phyloP scores from a whole-genome alignment of 2,113 vertebrate species.

The Octodon degus region DNA sequence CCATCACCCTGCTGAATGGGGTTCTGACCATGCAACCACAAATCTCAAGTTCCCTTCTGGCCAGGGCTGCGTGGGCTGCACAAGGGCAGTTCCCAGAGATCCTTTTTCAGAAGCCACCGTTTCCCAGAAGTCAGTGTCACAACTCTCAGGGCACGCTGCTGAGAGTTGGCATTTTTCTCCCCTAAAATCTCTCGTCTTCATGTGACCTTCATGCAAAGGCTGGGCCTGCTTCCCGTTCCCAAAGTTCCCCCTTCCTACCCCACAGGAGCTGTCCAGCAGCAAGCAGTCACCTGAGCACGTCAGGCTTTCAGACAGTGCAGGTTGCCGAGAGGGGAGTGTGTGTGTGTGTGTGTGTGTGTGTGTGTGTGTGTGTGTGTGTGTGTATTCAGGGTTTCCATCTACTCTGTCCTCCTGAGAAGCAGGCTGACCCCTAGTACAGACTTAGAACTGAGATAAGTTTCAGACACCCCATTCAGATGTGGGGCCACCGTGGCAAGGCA shows the following conservation, averaged over 20 bases:
- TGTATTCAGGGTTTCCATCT: not conserved
- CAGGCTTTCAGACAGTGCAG: not conserved
- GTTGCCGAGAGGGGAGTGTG: not conserved
- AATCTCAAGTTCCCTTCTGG: not conserved
- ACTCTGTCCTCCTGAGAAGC: not conserved
- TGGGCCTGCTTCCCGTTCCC: not conserved
- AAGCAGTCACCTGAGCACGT: accelerated
- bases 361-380: not conserved
- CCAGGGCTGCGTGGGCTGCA: not conserved
- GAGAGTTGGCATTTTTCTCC: not conserved
- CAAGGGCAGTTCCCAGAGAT: not conserved
- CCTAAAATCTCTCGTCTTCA: not conserved
- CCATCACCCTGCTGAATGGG: not conserved
- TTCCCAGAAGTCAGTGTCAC: not conserved
- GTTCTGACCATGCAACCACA: not conserved
- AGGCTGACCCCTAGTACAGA: not conserved
- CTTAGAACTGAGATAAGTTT: not conserved
- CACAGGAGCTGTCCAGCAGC: not conserved
- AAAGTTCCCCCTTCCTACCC: not conserved
- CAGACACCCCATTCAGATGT: no score
- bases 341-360: not conserved
- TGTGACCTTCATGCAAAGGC: not conserved
- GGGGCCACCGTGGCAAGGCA: not conserved
- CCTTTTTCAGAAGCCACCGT: not conserved
- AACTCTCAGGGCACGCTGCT: not conserved